Evolutionary conservation across 1,140 invertebrate species (phyloP).

Genomic region (Meteorus sp.): DNA sequence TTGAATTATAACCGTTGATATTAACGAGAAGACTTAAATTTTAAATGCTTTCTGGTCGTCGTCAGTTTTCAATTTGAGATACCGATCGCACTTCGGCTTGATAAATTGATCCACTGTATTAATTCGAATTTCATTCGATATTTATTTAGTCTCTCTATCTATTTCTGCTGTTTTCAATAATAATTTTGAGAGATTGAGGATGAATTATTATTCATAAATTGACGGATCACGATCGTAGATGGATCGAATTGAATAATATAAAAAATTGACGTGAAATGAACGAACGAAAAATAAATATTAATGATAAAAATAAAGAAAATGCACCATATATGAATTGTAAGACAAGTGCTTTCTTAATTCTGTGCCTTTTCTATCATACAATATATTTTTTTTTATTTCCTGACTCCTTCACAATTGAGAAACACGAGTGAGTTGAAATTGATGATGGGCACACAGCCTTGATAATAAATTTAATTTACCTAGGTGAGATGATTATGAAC

Average conservation of each 20-base stretch:
- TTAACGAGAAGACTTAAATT: conserved; percentile 5
- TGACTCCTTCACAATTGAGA: conserved; percentile 4
- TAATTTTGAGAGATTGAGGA: conserved; percentile 21
- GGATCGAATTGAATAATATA: not conserved
- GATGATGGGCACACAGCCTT: conserved; percentile 1
- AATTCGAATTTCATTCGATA: not conserved
- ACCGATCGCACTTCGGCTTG: not conserved
- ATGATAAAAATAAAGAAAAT: conserved; percentile 34
- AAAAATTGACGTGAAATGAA: not conserved
- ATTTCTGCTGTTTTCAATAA: no score
- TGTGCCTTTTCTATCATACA: conserved; percentile 46
- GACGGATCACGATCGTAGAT: no score
- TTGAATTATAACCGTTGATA: conserved; percentile 3
- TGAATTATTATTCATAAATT: no score
- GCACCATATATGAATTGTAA: conserved; percentile 38
- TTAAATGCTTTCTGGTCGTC: conserved; percentile 9
- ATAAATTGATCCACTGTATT: not conserved
- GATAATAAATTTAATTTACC: conserved; percentile 24
- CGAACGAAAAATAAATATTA: not conserved
- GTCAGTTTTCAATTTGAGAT: not conserved
- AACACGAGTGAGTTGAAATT: conserved; percentile 9
- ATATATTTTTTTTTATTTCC: conserved; percentile 27
- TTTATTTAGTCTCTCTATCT: no score
- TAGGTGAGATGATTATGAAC: conserved; percentile 17
- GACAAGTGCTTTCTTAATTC: conserved; percentile 52